A percentile compares a stretch with the other conserved stretches of the same genome.
Conservation (phyloP, 2,888 invertebrate species). For the Mesochorus sp. region DNA sequence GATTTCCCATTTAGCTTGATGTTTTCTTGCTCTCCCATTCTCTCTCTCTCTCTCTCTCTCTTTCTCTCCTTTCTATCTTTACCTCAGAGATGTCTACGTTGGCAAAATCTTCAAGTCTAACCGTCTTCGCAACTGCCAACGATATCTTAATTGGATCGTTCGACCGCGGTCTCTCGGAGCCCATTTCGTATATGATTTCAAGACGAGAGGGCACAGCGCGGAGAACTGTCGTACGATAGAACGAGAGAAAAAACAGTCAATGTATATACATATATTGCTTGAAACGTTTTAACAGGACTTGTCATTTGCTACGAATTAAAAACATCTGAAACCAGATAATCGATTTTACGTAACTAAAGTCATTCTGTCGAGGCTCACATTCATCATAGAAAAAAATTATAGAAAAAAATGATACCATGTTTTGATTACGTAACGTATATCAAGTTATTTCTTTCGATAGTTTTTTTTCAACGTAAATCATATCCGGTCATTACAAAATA, state of each 20-base stretch:
- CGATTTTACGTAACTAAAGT: too few relatives aligned
- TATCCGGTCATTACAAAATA: too few relatives aligned
- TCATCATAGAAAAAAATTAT: too few relatives aligned
- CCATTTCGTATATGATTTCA: conserved; percentile 32
- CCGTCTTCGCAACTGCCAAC: conserved; percentile 41
- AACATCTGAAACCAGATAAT: too few relatives aligned
- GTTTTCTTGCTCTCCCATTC: not conserved
- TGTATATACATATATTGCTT: conserved; percentile 14
- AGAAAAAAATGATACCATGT: too few relatives aligned
- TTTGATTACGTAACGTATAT: too few relatives aligned
- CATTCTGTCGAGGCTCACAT: too few relatives aligned
- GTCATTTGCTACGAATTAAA: too few relatives aligned
- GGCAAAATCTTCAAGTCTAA: conserved; percentile 50
- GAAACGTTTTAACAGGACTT: not conserved
- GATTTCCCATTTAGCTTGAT: conserved; percentile 53
- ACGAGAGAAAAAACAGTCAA: conserved; percentile 40
- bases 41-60: not conserved
- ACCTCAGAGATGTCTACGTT: conserved; percentile 39
- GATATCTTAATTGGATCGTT: conserved; percentile 63
- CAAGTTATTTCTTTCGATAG: too few relatives aligned
- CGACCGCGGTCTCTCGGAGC: conserved; percentile 43
- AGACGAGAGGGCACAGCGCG: not conserved
- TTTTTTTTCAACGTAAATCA: too few relatives aligned
- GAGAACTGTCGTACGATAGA: conserved; percentile 33
- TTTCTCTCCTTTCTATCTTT: not conserved